Evolutionary conservation across 2,113 vertebrate genomes (phyloP), one percentile per base, ranked within the genome.

Genomic region (Chionis minor): DNA sequence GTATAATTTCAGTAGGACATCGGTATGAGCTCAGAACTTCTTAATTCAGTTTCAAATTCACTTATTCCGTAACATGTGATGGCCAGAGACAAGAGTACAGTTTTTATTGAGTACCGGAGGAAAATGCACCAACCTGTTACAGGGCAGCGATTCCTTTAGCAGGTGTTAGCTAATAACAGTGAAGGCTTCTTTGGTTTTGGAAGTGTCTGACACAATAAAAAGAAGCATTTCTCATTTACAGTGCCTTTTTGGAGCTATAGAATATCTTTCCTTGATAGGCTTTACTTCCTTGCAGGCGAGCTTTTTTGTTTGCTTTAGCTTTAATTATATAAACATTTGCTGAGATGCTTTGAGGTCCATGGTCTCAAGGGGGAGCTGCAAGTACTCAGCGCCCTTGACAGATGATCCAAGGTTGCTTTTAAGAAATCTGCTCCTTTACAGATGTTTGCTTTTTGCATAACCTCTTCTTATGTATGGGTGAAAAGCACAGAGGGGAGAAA

Each of bases 241-340:
- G 27, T 85, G 67, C 74, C 32, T 61, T 86, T 70, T 56, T 90
- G 18, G 30, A 84, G 61, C 33, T 81, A 23, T 13, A 49, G 72
- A 67, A 30, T 94, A 30, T 70, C 16, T 18, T 85, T 65, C 33
- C 54, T 86, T 84, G 56, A 67, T 84, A 14, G 47, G 6, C 38
- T 86, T 81, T 5, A 16, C 74, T 94, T 86, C 47, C 65, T 91
- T 78, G 30, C 19, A 14, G 59, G 8, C 2, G 3, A 33, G 38
- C 47, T 94, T 83, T 92, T 44, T 83, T 7, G 44, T 86, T 92
- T 94, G 35, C 56, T 85, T 90, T 87, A 78, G 56, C 23, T 82
- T 87, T 77, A 62, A 22, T 58, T 80, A 9, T 23, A 61, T 33
- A 74, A 94, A 71, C 44, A 47, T 7, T 88, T 74, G 23, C 54